Base-by-base conservation (phyloP, 1,140 invertebrate genomes). In the Drosophila kepulauana region DNA sequence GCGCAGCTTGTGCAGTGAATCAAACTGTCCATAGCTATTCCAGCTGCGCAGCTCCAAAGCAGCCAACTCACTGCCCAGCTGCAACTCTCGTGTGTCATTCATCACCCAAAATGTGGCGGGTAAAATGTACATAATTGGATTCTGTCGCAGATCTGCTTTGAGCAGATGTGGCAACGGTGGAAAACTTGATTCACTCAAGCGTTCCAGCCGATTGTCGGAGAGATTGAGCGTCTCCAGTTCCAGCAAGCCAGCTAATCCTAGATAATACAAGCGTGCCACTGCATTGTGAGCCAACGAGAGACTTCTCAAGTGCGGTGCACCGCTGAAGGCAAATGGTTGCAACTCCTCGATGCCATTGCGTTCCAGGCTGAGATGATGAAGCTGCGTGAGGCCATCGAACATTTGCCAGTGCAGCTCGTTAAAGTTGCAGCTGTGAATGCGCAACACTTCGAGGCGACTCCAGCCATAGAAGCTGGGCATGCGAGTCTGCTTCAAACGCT, bases 81-180 rank as follows among this genome's bases (percentile, higher is more conserved):
- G 94, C 15, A 96, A 84, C n/a, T 93, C 92, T 62, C 93, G 91
- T 2, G 95, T 96, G 43, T 93, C 93, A 86, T 96, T 96, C 94
- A 96, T 94, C 1, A 96, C 94, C 92, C 95, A 95, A 81, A 96
- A 96, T 8, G 95, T 95, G 43, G 95, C 95, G n/a, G 95, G 94
- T 78, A 95, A 95, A 72, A 96, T 93, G 2, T 94, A 92, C 69
- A 94, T 93, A 20, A 96, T 93, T n/a, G 95, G 95, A 92, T 96
- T 96, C 51, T 94, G 91, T 1, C 94, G 93, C 70, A 96, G 94
- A 89, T 96, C 94, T 1, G 95, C 93, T 5, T 92, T 82, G 72
- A 93, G 89, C 10, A 96, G 81, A 66, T 94, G 94, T 3, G 95
- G 95, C 80, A 96, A 94, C 2, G 95, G 95, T 5, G 95, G 95